Evolutionary conservation across 1,140 invertebrate genomes (phyloP), one percentile per base, ranked within the genome.

Genomic region (Zaprionus africanus): DNA sequence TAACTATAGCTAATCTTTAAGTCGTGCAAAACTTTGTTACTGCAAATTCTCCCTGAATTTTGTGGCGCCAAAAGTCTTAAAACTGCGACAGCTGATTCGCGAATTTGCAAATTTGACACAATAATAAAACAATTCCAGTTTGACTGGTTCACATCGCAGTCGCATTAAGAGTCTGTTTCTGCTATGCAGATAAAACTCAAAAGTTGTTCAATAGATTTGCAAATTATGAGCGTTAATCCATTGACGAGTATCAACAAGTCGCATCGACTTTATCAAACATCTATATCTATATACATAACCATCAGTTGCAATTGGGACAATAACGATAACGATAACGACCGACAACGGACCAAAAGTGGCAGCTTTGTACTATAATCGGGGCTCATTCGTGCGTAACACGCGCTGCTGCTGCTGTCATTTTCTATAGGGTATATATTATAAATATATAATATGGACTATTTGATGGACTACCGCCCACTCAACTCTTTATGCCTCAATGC

Each of bases 361-460:
- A 41, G 28, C 65, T 51, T 51, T 43, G 54, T 17, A 41, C 13
- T 65, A 76, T 76, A 65, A 65, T 72, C 61, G 43, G 31, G 46
- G 15, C 24, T 31, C 68, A 60, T 60, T 76, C 68, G 74, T 76
- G 74, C 68, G 74, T 76, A 76, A 76, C 74, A 49, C 34, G 53
- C 53, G 15, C 9, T 24, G 34, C 49, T 41, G 15, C 9, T 24
- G 34, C 49, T 41, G 17, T 60, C 38, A 64, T 63, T 36, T 24
- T 65, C 43, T 36, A 69, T 60, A 69, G 66, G 34, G 46, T 69
- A 60, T 69, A 49, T 26, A 53, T 28, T 53, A 61, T 38, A 60
- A 31, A 19, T 36, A 28, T 61, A 63, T 49, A 51, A 63, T 64
- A 28, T 57, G 24, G 12, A 49, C 15, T 51, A 58, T 56, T 53